These are phyloP conservation scores for Falco columbarius DNA, from an alignment of 2,797 vertebrate genomes.

Conservation along the genomic window DNA sequence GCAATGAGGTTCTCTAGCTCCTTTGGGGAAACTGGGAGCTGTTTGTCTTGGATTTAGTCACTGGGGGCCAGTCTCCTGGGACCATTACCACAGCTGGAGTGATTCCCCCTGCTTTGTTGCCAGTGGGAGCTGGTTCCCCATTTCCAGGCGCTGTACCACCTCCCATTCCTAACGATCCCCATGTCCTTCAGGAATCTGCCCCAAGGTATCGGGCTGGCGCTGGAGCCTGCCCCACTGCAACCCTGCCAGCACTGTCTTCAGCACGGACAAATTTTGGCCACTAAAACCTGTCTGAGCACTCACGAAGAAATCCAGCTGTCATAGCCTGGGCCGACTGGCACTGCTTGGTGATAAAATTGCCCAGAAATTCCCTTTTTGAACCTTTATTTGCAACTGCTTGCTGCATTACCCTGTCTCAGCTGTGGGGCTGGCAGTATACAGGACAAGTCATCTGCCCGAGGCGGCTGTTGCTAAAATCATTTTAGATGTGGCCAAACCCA, in stretches of 20 bases:
- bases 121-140: not conserved
- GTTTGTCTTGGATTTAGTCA: not conserved
- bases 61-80: fast-evolving
- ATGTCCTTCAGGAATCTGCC: not conserved
- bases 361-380: not conserved
- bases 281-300: not conserved
- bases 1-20: not conserved
- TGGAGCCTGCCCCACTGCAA: fast-evolving
- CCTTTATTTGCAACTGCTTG: not conserved
- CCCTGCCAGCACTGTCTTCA: not conserved
- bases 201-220: not conserved
- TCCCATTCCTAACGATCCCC: not conserved
- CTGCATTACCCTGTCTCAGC: not conserved
- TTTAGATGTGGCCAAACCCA: not conserved
- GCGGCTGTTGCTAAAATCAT: not conserved
- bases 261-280: not conserved
- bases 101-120: not conserved
- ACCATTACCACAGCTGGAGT: not conserved
- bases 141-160: not conserved
- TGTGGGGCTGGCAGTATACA: fast-evolving
- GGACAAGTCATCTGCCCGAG: not conserved
- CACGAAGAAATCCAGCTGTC: not conserved
- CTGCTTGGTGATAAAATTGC: not conserved
- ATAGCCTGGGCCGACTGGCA: not conserved
- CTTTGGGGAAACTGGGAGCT: not conserved